Evolutionary conservation across 2,888 invertebrate species (phyloP).

Genomic region (Aphodius sticticus): DNA sequence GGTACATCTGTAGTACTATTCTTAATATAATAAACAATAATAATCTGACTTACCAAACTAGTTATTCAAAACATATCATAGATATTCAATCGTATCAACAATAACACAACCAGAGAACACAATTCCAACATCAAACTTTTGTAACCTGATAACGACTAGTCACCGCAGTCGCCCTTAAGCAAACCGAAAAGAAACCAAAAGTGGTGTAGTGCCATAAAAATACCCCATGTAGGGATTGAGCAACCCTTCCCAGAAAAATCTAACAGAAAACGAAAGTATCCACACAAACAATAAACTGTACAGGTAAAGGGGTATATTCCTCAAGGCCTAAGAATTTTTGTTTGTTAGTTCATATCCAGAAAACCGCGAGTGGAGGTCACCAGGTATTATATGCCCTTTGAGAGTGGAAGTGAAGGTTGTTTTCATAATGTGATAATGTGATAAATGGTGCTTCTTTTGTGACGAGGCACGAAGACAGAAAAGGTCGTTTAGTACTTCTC

Average conservation of each 20-base stretch:
- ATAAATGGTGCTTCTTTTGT: neutral
- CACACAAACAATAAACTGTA: slow-evolving; percentile 8
- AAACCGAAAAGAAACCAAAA: slow-evolving; percentile 4
- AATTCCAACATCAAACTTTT: neutral
- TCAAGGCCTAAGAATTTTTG: slow-evolving; percentile 13
- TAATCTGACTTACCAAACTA: no score
- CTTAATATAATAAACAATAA: no score
- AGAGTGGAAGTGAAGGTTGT: slow-evolving; percentile 21
- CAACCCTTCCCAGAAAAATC: slow-evolving; percentile 6
- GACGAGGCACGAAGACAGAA: neutral
- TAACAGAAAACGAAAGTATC: slow-evolving; percentile 15
- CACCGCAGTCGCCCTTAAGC: neutral
- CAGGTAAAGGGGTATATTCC: slow-evolving; percentile 13
- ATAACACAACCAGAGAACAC: neutral
- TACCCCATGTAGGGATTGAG: slow-evolving; percentile 4
- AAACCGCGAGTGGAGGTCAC: slow-evolving; percentile 25
- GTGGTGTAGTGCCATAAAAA: neutral
- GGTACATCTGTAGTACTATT: no score
- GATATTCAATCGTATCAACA: neutral
- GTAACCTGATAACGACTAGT: neutral
- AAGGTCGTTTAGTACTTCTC: neutral
- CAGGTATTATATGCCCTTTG: slow-evolving; percentile 9
- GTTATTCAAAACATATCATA: neutral
- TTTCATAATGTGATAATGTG: slow-evolving; percentile 11
- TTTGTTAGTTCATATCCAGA: slow-evolving; percentile 17